Base-by-base conservation (phyloP, 2,797 vertebrate genomes). In the Florisuga fusca region DNA sequence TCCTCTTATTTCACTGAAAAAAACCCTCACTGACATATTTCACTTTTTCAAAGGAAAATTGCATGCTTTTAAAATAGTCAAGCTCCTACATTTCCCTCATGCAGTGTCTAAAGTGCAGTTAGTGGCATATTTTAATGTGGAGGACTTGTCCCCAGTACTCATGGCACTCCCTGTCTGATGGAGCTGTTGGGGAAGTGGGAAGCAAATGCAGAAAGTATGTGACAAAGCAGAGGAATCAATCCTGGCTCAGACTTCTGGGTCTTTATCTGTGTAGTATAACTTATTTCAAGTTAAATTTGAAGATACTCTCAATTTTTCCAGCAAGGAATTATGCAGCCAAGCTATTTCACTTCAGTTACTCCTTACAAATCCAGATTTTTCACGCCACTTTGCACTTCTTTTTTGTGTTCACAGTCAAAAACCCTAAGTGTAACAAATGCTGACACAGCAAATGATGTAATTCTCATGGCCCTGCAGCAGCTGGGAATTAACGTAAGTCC, bases 401-500 rank as follows among this genome's bases (percentile, higher is more conserved):
- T 94, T 78, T 71, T 93, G 90, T 95, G 29, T 95, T 93, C 89
- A 45, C 97, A 99, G 99, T 98, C 99, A 93, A 99, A 99, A 98
- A 99, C 98, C 5, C 96, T 99, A 31, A 98, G 98, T 82, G 98
- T 99, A 94, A 99, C 96, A 95, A 99, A 99, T 97, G 97, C 96
- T 31, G 98, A 99, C 97, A 99, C 98, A 95, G 98, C 98, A 61
- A 98, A 96, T 80, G 99, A 99, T 81, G 98, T 99, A 45, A 99
- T 99, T 97, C 98, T 93, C 93, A 98, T 98, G 98, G 98, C 98
- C 51, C 98, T 99, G 84, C 98, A 98, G 95, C 98, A 99, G 97
- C 98, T 99, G 96, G 98, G 98, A 92, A 98, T 99, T 96, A 98
- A 98, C 18, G 99, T 99, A 97, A 99, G 99, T 98, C 85, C 67